Evolutionary conservation across 2,113 vertebrate genomes (phyloP).

Genomic region (Pelusios castaneus): DNA sequence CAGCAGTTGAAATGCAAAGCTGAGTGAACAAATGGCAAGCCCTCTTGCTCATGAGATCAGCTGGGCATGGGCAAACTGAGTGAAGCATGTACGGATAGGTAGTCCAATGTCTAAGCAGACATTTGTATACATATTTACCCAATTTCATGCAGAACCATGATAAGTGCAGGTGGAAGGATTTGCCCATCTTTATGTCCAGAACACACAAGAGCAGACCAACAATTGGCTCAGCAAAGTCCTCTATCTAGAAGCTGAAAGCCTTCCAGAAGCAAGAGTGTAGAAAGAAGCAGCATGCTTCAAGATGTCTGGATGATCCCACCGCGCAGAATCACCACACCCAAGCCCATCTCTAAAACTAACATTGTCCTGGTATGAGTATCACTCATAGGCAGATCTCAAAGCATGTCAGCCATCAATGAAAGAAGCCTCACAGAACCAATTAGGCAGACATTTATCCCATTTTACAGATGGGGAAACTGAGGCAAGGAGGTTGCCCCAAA

Average conservation of each 20-base stretch:
- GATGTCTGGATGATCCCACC: neutral
- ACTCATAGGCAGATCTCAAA: neutral
- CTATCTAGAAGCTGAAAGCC: neutral
- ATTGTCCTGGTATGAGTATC: neutral
- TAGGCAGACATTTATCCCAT: neutral
- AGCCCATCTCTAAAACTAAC: neutral
- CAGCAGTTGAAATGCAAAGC: neutral
- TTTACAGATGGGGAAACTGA: neutral
- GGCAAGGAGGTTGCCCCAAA: neutral
- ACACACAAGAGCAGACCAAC: neutral
- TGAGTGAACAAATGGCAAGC: neutral
- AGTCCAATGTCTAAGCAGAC: neutral
- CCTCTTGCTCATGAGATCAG: neutral
- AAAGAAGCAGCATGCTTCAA: accelerated
- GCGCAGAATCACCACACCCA: accelerated
- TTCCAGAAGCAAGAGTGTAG: neutral
- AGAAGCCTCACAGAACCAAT: neutral
- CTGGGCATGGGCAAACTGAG: neutral
- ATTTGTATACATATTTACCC: neutral
- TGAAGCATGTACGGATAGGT: neutral
- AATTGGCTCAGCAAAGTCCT: neutral
- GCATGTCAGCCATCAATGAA: neutral
- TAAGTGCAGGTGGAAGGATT: neutral
- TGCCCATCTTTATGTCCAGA: neutral
- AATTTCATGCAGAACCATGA: accelerated